Percentiles rank a stretch among this genome's conserved stretches.
phyloP scores from a whole-genome alignment of 2,888 invertebrate species.

The Limnephilus marmoratus region DNA sequence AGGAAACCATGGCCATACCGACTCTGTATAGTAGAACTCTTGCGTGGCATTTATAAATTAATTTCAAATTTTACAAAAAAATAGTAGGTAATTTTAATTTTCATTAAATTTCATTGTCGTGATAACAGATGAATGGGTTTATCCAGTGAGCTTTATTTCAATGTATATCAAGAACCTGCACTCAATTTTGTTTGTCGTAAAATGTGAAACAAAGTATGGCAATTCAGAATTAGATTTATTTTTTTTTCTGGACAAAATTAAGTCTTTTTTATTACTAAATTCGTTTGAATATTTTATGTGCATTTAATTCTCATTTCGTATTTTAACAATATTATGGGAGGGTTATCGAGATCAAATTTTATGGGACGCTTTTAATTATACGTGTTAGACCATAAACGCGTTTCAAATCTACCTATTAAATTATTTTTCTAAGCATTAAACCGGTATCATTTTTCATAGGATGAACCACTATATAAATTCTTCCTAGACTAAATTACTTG shows the following conservation, averaged over 20 bases:
- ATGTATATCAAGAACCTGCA: constrained; percentile 14
- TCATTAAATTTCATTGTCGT: background rate
- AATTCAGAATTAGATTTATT: constrained; percentile 47
- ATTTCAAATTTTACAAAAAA: background rate
- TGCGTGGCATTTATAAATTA: no score
- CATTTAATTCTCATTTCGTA: background rate
- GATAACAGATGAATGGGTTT: background rate
- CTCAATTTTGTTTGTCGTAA: constrained; percentile 34
- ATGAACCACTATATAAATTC: background rate
- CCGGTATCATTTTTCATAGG: background rate
- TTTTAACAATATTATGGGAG: constrained; percentile 5
- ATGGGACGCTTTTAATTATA: background rate
- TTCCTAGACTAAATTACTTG: background rate
- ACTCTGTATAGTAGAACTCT: no score
- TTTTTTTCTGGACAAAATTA: constrained; percentile 15
- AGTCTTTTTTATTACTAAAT: constrained; percentile 40
- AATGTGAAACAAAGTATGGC: constrained; percentile 47
- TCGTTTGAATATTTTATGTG: constrained; percentile 40
- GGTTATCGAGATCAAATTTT: constrained; percentile 36
- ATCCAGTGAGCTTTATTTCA: background rate
- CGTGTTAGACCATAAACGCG: background rate
- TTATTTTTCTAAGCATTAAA: background rate
- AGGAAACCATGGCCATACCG: no score
- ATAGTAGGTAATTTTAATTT: background rate
- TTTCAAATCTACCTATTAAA: background rate